phyloP scores from a whole-genome alignment of 2,113 vertebrate genomes.

The Oreocharis arfaki region DNA sequence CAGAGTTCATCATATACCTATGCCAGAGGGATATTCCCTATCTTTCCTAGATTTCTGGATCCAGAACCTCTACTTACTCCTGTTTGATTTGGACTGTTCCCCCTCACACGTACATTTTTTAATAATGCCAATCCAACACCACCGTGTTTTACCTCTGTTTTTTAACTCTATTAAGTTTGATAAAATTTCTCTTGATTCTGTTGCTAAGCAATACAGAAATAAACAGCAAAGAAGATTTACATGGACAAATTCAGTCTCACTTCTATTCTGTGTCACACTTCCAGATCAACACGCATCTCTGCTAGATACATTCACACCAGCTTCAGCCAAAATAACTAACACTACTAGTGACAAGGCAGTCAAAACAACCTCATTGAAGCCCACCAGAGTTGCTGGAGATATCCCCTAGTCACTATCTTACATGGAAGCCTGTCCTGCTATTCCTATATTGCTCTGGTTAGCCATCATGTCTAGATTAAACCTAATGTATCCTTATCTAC shows the following conservation, averaged over 20 bases:
- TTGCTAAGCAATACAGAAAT: not conserved
- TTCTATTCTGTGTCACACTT: not conserved
- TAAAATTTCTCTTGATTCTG: not conserved
- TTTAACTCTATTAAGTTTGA: not conserved
- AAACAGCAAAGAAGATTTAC: not conserved
- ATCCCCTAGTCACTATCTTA: not conserved
- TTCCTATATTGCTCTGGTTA: not conserved
- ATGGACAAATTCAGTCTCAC: not conserved
- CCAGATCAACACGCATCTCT: not conserved
- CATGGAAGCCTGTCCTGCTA: not conserved
- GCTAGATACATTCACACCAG: not conserved
- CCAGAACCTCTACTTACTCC: not conserved
- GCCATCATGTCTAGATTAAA: not conserved
- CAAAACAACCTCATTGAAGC: not conserved
- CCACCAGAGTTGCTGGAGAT: not conserved
- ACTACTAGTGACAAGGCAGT: not conserved
- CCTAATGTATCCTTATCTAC: not conserved
- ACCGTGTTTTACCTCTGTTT: not conserved
- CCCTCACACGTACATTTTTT: not conserved
- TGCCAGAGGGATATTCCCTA: not conserved
- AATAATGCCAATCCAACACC: not conserved
- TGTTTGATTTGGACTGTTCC: not conserved
- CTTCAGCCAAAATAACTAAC: not conserved
- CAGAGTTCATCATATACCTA: not conserved
- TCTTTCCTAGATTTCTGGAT: not conserved